These are phyloP conservation scores for Chascanopsetta lugubris DNA, from an alignment of 2,113 vertebrate genomes.

Conservation along the genomic window DNA sequence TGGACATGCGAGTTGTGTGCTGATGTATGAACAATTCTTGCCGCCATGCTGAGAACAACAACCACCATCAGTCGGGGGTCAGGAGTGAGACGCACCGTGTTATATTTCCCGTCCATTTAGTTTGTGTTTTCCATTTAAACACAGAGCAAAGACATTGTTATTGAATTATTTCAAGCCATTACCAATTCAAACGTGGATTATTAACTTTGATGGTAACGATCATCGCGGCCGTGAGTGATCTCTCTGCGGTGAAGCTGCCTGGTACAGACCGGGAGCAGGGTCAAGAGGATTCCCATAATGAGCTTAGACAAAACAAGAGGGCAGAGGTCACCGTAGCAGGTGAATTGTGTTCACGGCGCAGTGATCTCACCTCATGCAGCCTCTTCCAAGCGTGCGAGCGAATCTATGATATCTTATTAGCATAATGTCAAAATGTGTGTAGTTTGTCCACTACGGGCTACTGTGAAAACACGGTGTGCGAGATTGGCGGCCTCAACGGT, in stretches of 20 bases:
- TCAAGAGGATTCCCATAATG: constrained; percentile 55
- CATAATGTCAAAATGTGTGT: no score
- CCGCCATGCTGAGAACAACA: constrained; percentile 31
- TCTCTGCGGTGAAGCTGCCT: constrained; percentile 15
- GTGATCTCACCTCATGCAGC: no score
- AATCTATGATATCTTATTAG: no score
- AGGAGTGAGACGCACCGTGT: no score
- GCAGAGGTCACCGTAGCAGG: constrained; percentile 40
- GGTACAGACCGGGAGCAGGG: constrained; percentile 31
- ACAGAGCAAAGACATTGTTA: neutral
- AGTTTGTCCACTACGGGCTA: no score
- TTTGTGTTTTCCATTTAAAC: neutral
- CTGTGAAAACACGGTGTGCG: no score
- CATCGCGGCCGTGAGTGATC: neutral
- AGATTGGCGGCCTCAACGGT: no score
- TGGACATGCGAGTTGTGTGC: constrained; percentile 36
- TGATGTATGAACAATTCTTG: constrained; percentile 44
- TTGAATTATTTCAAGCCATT: neutral
- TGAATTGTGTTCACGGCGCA: no score
- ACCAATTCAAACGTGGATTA: neutral
- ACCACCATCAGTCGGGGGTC: constrained; percentile 43
- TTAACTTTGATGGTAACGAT: neutral
- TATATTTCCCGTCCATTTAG: neutral
- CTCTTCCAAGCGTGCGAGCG: no score
- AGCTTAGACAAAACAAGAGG: constrained; percentile 49